phyloP scores from a whole-genome alignment of 2,888 invertebrate species.

The Limnephilus auricula region DNA sequence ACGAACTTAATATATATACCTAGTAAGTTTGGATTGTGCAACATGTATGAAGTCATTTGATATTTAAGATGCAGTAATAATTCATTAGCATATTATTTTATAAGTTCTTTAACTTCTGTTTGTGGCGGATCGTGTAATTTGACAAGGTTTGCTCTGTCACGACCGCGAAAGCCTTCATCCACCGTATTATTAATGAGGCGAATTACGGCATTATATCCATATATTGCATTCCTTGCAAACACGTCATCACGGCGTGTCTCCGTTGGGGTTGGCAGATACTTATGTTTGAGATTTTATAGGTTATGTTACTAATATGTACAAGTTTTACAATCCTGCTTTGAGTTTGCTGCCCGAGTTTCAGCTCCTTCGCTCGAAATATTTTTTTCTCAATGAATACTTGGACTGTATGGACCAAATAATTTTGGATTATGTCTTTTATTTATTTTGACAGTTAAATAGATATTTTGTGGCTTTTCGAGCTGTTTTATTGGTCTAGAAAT shows the following conservation, averaged over 20 bases:
- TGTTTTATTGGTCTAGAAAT: background rate
- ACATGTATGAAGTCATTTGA: background rate
- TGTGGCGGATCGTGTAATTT: constrained; percentile 18
- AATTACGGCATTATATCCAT: background rate
- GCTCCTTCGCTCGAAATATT: background rate
- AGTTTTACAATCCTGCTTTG: background rate
- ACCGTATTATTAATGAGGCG: background rate
- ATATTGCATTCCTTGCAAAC: background rate
- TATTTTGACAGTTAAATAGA: too few relatives aligned
- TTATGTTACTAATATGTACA: background rate
- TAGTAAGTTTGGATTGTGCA: background rate
- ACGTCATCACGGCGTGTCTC: background rate
- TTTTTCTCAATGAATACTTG: too few relatives aligned
- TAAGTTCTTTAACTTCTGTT: background rate
- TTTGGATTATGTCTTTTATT: too few relatives aligned
- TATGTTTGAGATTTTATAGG: background rate
- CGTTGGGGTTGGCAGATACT: background rate
- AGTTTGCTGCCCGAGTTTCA: background rate
- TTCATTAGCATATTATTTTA: background rate
- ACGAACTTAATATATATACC: too few relatives aligned
- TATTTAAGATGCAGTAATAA: background rate
- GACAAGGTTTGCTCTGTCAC: constrained; percentile 23
- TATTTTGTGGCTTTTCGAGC: too few relatives aligned
- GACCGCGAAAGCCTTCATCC: constrained; percentile 35
- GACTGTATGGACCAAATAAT: too few relatives aligned